Evolutionary conservation across 2,113 vertebrate genomes (phyloP), one percentile per base, ranked within the genome.

Genomic region (Polypterus senegalus): DNA sequence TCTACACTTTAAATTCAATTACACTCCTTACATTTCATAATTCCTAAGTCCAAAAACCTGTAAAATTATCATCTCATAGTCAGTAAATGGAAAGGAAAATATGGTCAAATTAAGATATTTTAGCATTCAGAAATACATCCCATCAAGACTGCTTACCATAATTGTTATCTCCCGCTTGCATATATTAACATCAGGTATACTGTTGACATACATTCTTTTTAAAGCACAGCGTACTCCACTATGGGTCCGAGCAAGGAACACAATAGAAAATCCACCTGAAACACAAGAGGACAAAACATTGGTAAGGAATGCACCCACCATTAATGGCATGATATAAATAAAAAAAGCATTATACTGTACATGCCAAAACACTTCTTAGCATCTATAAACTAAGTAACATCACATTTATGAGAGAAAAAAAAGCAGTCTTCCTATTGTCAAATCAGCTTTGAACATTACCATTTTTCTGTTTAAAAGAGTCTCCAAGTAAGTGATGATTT

Each of bases 131-230:
- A 0, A 55, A 60, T 4, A 43, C 1, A 48, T 7, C 44, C 2
- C 27, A 61, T 51, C 3, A 52, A 60, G 57, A 9, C 11, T 8
- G 53, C 91, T 89, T 80, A 98, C 96, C 95, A 98, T 97, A 73
- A 99, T 95, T 9, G 89, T 93, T 73, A 98, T 91, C 83, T 99
- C 96, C 52, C 94, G 88, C 85, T 92, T 97, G 82, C 92, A 97
- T 69, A 94, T 74, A 63, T 88, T 97, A 68, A 99, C 87, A 72
- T 99, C 96, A 0, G 86, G 71, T 61, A 89, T 70, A 1, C 88
- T 98, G 72, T 99, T 99, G 53, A 99, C 95, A 49, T 88, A 97
- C 95, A 98, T 99, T 66, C 94, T 80, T 65, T 99, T 99, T 66
- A 99, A 83, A 0, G 96, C 96, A 9, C 90, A 94, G 44, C 92